Evolutionary conservation across 2,797 vertebrate species (phyloP).

Genomic region (Oreochromis mossambicus): DNA sequence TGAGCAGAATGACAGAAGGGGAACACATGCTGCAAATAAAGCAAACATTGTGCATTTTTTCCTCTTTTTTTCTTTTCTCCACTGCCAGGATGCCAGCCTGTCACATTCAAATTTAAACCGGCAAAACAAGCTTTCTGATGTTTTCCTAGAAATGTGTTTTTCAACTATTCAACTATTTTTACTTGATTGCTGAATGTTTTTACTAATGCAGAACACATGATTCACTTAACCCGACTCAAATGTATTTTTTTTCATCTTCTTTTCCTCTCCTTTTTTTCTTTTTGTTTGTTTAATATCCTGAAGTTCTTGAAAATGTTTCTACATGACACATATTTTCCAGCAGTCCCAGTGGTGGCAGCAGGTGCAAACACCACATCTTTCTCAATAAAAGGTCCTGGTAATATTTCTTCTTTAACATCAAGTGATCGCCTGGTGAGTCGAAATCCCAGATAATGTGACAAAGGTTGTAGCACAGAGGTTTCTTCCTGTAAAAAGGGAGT

Average conservation of each 20-base stretch:
- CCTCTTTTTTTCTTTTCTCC: not conserved
- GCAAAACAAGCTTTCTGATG: not conserved
- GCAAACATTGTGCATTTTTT: not conserved
- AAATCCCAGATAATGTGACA: not conserved
- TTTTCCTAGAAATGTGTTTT: not conserved
- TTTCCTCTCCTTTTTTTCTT: not conserved
- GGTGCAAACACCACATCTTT: not conserved
- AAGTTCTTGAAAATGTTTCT: not conserved
- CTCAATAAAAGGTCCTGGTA: not conserved
- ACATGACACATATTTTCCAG: not conserved
- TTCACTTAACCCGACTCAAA: not conserved
- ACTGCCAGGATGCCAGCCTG: not conserved
- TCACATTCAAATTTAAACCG: not conserved
- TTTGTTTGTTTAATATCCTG: not conserved
- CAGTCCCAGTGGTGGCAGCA: not conserved
- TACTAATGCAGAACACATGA: not conserved
- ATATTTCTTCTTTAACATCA: not conserved
- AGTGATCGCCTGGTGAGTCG: not conserved
- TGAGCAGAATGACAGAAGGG: not conserved
- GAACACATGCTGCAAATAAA: not conserved
- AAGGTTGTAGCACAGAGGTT: not conserved
- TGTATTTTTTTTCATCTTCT: not conserved
- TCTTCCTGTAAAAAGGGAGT: not conserved
- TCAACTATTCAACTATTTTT: not conserved
- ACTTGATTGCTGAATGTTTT: not conserved